Conservation (phyloP, 35 echinoderm and acorn worm genomes). For the Ophioderma brevispina region DNA sequence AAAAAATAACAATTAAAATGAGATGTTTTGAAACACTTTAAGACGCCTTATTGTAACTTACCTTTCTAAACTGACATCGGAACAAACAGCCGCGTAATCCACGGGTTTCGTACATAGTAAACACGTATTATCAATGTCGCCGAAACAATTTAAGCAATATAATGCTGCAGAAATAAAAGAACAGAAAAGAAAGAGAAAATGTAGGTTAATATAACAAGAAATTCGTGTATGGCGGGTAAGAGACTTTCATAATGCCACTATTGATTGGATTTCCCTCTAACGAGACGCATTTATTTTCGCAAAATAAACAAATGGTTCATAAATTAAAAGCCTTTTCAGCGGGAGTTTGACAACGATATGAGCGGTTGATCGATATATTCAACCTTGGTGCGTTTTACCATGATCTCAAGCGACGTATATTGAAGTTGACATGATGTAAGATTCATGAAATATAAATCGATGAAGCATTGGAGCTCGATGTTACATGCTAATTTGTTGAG, state of each 20-base stretch:
- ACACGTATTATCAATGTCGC: conserved; percentile 79
- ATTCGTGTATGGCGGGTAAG: too few species aligned
- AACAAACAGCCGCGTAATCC: conserved; percentile 39
- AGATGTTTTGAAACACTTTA: too few species aligned
- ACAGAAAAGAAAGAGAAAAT: not conserved
- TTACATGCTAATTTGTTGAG: too few species aligned
- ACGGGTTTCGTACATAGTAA: conserved; percentile 68
- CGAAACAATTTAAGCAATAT: conserved; percentile 88
- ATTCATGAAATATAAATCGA: too few species aligned
- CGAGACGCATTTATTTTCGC: too few species aligned
- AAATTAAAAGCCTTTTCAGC: too few species aligned
- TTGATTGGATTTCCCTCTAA: too few species aligned
- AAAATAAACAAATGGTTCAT: too few species aligned
- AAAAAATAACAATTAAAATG: too few species aligned
- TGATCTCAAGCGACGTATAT: not conserved
- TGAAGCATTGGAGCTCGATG: too few species aligned
- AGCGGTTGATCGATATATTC: not conserved
- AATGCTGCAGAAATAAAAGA: conserved; percentile 35
- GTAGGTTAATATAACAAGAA: too few species aligned
- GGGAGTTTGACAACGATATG: not conserved
- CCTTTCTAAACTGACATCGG: conserved; percentile 62
- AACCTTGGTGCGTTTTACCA: not conserved
- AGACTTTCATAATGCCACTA: too few species aligned
- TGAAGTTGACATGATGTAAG: not conserved
- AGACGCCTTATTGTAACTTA: conserved; percentile 37